These are phyloP conservation scores for Spizaetus ornatus DNA, from an alignment of 2,113 vertebrate species.

Conservation along the genomic window DNA sequence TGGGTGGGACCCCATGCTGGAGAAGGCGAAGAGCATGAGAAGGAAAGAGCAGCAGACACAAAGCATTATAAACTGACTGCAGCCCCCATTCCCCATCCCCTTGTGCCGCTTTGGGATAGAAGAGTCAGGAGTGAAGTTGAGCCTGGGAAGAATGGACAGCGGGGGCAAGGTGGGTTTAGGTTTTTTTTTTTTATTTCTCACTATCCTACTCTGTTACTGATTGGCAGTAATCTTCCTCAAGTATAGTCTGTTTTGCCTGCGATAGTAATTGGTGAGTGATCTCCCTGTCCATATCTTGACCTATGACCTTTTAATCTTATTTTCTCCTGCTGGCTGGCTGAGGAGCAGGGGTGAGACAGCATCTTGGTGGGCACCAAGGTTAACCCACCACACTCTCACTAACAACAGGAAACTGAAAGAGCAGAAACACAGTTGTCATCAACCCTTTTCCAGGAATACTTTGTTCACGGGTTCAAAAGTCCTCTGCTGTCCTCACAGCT, in stretches of 20 bases:
- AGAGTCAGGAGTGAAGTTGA: neutral
- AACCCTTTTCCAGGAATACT: neutral
- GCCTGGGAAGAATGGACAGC: neutral
- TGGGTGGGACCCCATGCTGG: accelerated
- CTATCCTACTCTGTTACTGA: neutral
- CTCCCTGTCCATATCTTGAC: neutral
- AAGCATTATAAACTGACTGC: neutral
- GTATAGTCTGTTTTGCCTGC: neutral
- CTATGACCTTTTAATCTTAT: neutral
- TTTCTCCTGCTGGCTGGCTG: neutral
- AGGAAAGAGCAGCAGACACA: neutral
- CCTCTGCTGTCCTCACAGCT: neutral
- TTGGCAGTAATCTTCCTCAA: neutral
- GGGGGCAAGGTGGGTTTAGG: neutral
- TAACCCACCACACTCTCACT: neutral
- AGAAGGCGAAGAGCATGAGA: neutral
- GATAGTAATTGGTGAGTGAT: neutral
- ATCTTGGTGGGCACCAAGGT: neutral
- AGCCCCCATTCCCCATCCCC: neutral
- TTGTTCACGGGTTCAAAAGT: neutral
- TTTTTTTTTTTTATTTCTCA: neutral
- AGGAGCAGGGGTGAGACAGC: neutral
- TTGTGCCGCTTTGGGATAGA: neutral
- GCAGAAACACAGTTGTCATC: neutral
- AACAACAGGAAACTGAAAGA: neutral